Evolutionary conservation across 2,797 vertebrate genomes (phyloP).

Genomic region (Hephaestus fuliginosus): DNA sequence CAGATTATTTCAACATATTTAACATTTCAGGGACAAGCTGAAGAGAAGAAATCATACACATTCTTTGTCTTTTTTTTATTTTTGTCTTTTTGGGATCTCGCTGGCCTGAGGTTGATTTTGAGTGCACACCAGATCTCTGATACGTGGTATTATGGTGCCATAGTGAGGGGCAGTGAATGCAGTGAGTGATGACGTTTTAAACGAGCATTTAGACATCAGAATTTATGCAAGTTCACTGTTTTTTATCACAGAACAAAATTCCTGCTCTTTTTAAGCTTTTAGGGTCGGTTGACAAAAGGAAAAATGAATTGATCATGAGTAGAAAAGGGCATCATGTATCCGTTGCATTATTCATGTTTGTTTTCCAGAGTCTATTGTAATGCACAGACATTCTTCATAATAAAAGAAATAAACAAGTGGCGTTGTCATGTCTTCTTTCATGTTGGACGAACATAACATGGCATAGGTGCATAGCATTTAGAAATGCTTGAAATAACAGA

Average conservation of each 20-base stretch:
- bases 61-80: slow-evolving; percentile 24
- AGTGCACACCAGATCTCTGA: slow-evolving; percentile 25
- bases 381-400: slow-evolving; percentile 79
- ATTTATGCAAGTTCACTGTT: slow-evolving; percentile 59
- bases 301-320: slow-evolving; percentile 57
- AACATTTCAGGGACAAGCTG: slow-evolving; percentile 57
- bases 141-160: slow-evolving; percentile 50
- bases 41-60: slow-evolving; percentile 28
- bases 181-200: slow-evolving; percentile 51
- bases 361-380: slow-evolving; percentile 77
- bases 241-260: slow-evolving; percentile 55
- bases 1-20: slow-evolving; percentile 62
- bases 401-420: slow-evolving; percentile 72
- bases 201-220: slow-evolving; percentile 27
- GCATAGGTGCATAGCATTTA: not conserved
- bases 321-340: slow-evolving; percentile 64
- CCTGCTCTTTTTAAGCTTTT: slow-evolving; percentile 52
- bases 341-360: slow-evolving; percentile 60
- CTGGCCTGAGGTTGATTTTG: slow-evolving; percentile 64
- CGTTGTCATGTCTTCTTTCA: slow-evolving; percentile 17
- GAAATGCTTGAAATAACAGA: slow-evolving; percentile 25
- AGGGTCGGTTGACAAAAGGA: slow-evolving; percentile 49
- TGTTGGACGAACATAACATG: not conserved
- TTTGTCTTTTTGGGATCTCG: slow-evolving; percentile 41
- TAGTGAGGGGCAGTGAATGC: slow-evolving; percentile 37